Percentiles rank a stretch among this genome's conserved stretches.
Evolutionary conservation across 53 echinoderm and acorn worm species (phyloP).

Genomic region (Paracentrotus lividus): DNA sequence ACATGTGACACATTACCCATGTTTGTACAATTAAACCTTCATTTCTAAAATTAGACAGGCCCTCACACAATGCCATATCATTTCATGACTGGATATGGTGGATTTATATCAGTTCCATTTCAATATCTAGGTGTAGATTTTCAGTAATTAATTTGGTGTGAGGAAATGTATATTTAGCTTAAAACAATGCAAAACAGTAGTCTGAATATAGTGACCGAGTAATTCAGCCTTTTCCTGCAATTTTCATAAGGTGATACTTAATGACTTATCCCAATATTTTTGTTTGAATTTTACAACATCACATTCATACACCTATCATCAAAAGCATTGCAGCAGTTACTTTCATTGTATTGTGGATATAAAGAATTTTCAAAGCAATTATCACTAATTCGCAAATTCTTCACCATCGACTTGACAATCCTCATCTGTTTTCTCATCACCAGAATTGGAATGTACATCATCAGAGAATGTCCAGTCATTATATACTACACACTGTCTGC

Average conservation of each 20-base stretch:
- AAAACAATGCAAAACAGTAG: neutral
- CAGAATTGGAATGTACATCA: neutral
- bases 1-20: neutral
- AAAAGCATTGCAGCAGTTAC: too few species aligned
- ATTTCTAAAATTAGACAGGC: neutral
- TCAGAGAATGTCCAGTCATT: neutral
- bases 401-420: neutral
- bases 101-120: neutral
- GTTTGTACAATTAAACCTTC: conserved; percentile 15
- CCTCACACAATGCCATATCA: neutral
- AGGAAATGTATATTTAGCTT: neutral
- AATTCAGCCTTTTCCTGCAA: too few species aligned
- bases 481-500: neutral
- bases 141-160: neutral
- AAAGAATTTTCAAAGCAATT: too few species aligned
- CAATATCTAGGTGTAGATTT: neutral
- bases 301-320: too few species aligned
- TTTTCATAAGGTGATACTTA: too few species aligned
- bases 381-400: too few species aligned
- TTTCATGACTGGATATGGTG: neutral
- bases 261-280: too few species aligned
- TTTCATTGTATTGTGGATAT: too few species aligned
- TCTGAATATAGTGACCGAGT: too few species aligned
- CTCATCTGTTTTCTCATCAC: neutral
- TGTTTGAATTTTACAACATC: too few species aligned